A percentile compares a stretch with the other conserved stretches of the same genome.
Conservation (phyloP, 2,888 invertebrate species). For the Operophtera brumata region DNA sequence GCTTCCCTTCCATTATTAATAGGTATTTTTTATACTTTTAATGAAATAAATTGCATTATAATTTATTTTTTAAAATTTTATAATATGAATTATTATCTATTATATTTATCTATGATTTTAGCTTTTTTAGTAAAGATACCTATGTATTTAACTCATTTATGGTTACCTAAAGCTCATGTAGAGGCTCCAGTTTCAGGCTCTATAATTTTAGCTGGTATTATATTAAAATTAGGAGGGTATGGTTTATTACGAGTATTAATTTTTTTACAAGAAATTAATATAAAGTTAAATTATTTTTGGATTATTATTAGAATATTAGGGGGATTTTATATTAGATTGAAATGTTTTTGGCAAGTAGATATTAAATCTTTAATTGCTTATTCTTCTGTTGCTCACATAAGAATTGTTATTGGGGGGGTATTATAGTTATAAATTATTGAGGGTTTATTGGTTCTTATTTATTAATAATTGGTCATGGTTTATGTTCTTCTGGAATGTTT, state of each 20-base stretch:
- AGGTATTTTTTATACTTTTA: conserved; percentile 77
- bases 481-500: conserved; percentile 85
- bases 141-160: conserved; percentile 85
- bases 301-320: conserved; percentile 80
- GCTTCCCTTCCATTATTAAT: conserved; percentile 84
- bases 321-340: conserved; percentile 81
- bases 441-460: conserved; percentile 75
- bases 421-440: conserved; percentile 80
- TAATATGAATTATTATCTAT: conserved; percentile 63
- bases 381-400: conserved; percentile 87
- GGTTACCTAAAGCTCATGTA: conserved; percentile 87
- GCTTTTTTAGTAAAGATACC: conserved; percentile 88
- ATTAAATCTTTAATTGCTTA: conserved; percentile 87
- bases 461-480: conserved; percentile 84
- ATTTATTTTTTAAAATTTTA: conserved; percentile 75
- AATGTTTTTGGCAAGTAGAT: conserved; percentile 85
- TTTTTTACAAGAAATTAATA: conserved; percentile 67
- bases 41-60: conserved; percentile 67
- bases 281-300: conserved; percentile 77
- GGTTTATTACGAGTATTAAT: conserved; percentile 81
- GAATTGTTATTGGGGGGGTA: conserved; percentile 80
- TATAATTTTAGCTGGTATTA: conserved; percentile 86
- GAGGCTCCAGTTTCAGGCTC: conserved; percentile 87
- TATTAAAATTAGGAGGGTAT: conserved; percentile 87
- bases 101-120: conserved; percentile 79